Percentiles rank a stretch among this genome's conserved stretches.
phyloP scores from a whole-genome alignment of 2,888 invertebrate species.

The Oithona nana region DNA sequence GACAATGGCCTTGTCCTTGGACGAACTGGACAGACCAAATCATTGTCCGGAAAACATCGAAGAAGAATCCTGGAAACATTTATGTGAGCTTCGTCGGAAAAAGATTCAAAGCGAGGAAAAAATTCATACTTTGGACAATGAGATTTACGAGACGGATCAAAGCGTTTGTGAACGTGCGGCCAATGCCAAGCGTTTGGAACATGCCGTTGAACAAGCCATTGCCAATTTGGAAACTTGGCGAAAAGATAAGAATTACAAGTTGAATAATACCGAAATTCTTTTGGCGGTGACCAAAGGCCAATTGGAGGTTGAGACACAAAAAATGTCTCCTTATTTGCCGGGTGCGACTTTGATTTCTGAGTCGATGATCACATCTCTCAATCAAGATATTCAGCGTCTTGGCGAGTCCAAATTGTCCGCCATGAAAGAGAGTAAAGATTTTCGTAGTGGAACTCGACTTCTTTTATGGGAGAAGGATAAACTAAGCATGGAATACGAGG shows the following conservation, averaged over 20 bases:
- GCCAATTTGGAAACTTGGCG: conserved; percentile 1
- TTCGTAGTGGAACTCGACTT: neutral
- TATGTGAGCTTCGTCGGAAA: conserved; percentile 2
- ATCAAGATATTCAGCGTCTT: neutral
- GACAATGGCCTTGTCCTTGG: neutral
- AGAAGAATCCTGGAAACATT: conserved; percentile 4
- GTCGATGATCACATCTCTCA: neutral
- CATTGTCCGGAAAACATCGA: conserved; percentile 11
- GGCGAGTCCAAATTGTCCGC: conserved; percentile 3
- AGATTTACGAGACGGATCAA: neutral
- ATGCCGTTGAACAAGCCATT: neutral
- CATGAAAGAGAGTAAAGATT: neutral
- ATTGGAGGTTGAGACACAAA: neutral
- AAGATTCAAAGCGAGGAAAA: neutral
- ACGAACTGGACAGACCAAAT: conserved; percentile 2
- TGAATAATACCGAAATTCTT: conserved; percentile 2
- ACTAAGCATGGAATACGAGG: neutral
- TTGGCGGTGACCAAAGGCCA: conserved; percentile 2
- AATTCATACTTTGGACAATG: neutral
- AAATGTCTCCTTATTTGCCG: neutral
- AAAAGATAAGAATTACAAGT: neutral
- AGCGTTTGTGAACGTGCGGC: neutral
- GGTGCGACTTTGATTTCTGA: conserved; percentile 3
- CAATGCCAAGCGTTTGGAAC: neutral
- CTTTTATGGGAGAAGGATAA: conserved; percentile 15